A percentile compares a stretch with the other conserved stretches of the same genome.
Conservation (phyloP, 2,888 invertebrate species). For the Ornithoptera priamus region DNA sequence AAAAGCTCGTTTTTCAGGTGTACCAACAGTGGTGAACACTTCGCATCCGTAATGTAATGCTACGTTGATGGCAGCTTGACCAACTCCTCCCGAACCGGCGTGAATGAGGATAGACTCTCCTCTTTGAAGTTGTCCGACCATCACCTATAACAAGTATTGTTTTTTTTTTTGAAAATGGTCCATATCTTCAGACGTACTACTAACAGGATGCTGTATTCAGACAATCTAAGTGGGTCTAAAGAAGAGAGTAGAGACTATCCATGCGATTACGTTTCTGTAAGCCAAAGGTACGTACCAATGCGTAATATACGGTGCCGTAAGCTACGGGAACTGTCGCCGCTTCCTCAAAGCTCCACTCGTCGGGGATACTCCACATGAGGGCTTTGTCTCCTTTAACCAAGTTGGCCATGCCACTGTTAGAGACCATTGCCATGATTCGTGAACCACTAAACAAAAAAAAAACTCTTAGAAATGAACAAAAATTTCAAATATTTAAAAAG, state of each 20-base stretch:
- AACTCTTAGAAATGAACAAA: no score
- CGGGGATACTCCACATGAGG: conserved; percentile 84
- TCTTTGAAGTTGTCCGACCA: conserved; percentile 86
- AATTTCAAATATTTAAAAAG: no score
- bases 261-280: no score
- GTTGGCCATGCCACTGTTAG: conserved; percentile 80
- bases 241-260: no score
- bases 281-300: conserved; percentile 52
- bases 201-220: no score
- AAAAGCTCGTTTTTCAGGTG: conserved; percentile 92
- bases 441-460: conserved; percentile 64
- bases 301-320: conserved; percentile 83
- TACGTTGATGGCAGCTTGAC: conserved; percentile 97
- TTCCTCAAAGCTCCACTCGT: conserved; percentile 85
- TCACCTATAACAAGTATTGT: conserved; percentile 47
- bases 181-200: no score
- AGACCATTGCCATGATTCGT: conserved; percentile 84
- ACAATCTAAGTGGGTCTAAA: no score
- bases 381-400: conserved; percentile 78
- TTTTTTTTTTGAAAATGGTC: not conserved
- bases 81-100: conserved; percentile 97
- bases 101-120: conserved; percentile 95
- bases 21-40: conserved; percentile 96
- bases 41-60: conserved; percentile 93
- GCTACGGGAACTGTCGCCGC: conserved; percentile 91